Conservation (phyloP, 2,888 invertebrate species). For the Criorhina ranunculi region DNA sequence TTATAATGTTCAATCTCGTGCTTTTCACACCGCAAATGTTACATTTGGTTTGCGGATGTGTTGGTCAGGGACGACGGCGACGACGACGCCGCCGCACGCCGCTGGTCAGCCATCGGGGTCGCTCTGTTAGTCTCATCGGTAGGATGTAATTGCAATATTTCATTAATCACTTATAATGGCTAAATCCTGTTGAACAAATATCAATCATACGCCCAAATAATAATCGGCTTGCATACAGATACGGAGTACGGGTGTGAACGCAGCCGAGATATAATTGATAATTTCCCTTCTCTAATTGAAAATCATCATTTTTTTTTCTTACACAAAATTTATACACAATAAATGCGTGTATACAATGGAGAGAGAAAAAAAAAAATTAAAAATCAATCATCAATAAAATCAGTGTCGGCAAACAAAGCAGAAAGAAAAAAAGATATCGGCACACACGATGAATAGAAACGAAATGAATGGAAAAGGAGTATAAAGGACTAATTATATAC, state of each 20-base stretch:
- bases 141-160: slow-evolving; percentile 69
- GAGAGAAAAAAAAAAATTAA: slow-evolving; percentile 63
- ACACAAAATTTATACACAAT: not conserved
- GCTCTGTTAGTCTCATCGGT: slow-evolving; percentile 29
- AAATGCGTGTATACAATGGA: slow-evolving; percentile 40
- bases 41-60: slow-evolving; percentile 21
- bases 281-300: slow-evolving; percentile 71
- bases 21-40: slow-evolving; percentile 61
- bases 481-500: slow-evolving; percentile 66
- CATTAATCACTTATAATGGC: slow-evolving; percentile 75
- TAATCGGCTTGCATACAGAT: slow-evolving; percentile 41
- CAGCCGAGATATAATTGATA: slow-evolving; percentile 67
- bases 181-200: slow-evolving; percentile 75
- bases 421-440: slow-evolving; percentile 12
- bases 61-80: slow-evolving; percentile 10
- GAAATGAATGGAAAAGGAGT: slow-evolving; percentile 58
- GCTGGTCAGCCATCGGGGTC: not conserved
- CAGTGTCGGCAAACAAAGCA: slow-evolving; percentile 28
- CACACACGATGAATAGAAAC: slow-evolving; percentile 36
- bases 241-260: slow-evolving; percentile 16
- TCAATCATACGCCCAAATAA: slow-evolving; percentile 71
- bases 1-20: slow-evolving; percentile 43
- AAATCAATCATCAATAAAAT: slow-evolving; percentile 73
- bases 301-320: slow-evolving; percentile 42
- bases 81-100: not conserved